Evolutionary conservation across 2,113 vertebrate genomes (phyloP).

Genomic region (Lagopus leucura): DNA sequence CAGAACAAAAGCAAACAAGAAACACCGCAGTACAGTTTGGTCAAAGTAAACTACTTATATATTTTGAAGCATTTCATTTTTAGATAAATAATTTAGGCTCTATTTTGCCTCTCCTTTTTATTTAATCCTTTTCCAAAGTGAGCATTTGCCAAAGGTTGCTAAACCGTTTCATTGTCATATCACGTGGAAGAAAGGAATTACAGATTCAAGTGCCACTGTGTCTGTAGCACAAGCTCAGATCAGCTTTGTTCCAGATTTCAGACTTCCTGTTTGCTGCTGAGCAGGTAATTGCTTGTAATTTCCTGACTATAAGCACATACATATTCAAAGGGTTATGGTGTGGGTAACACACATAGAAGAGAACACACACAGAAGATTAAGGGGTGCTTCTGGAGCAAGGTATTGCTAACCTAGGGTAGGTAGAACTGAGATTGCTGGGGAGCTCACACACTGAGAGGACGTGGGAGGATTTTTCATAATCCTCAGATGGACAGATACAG

Average conservation of each 20-base stretch:
- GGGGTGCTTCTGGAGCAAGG: neutral
- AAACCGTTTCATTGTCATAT: neutral
- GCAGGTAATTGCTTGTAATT: neutral
- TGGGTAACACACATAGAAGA: neutral
- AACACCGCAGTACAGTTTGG: neutral
- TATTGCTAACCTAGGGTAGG: neutral
- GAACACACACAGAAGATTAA: neutral
- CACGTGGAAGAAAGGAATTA: neutral
- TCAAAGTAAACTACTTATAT: neutral
- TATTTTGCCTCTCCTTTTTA: neutral
- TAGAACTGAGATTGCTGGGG: neutral
- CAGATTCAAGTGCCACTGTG: neutral
- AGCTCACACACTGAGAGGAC: neutral
- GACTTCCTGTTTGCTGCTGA: neutral
- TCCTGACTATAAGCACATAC: neutral
- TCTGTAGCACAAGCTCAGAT: neutral
- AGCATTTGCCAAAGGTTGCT: neutral
- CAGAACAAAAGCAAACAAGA: neutral
- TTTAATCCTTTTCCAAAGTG: neutral
- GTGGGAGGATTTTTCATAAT: slow-evolving; percentile 36
- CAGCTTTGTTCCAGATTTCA: neutral
- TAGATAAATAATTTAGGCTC: neutral
- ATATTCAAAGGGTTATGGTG: neutral
- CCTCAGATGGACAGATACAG: slow-evolving; percentile 7
- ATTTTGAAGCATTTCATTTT: neutral